phyloP scores from a whole-genome alignment of 2,797 vertebrate species.

The Vipera latastei region DNA sequence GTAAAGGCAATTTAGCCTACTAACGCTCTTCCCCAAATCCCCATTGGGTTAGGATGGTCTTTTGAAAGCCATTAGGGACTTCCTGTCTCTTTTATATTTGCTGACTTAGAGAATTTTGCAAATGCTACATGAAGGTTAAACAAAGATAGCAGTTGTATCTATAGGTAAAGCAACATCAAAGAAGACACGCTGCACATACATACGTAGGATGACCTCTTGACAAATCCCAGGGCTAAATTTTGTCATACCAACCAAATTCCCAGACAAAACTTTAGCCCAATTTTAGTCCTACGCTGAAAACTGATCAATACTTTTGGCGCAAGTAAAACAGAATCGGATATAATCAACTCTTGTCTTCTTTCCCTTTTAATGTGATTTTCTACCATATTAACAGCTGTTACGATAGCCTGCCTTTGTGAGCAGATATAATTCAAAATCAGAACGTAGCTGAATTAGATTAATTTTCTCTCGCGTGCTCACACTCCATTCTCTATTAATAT shows the following conservation, averaged over 20 bases:
- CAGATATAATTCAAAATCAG: slow-evolving; percentile 55
- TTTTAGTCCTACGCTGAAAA: slow-evolving; percentile 43
- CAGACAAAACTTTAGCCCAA: not conserved
- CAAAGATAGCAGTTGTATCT: not conserved
- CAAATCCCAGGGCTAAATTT: not conserved
- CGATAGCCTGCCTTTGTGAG: slow-evolving; percentile 63
- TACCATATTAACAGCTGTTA: slow-evolving; percentile 65
- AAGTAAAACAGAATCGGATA: slow-evolving; percentile 52
- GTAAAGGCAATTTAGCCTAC: not conserved
- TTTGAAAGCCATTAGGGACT: not conserved
- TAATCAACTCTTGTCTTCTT: slow-evolving; percentile 67
- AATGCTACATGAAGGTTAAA: not conserved
- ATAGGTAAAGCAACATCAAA: not conserved
- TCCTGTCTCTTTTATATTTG: not conserved
- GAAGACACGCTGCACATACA: not conserved
- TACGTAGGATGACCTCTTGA: not conserved
- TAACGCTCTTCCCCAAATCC: not conserved
- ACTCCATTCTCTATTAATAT: not conserved
- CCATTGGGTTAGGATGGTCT: not conserved
- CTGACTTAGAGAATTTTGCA: not conserved
- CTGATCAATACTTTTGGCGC: slow-evolving; percentile 62
- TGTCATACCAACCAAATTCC: not conserved
- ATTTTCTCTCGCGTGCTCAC: not conserved
- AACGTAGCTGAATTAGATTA: slow-evolving; percentile 60
- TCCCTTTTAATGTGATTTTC: slow-evolving; percentile 68